These are phyloP conservation scores for Proterorhinus semilunaris DNA, from an alignment of 2,113 vertebrate species.

Conservation along the genomic window DNA sequence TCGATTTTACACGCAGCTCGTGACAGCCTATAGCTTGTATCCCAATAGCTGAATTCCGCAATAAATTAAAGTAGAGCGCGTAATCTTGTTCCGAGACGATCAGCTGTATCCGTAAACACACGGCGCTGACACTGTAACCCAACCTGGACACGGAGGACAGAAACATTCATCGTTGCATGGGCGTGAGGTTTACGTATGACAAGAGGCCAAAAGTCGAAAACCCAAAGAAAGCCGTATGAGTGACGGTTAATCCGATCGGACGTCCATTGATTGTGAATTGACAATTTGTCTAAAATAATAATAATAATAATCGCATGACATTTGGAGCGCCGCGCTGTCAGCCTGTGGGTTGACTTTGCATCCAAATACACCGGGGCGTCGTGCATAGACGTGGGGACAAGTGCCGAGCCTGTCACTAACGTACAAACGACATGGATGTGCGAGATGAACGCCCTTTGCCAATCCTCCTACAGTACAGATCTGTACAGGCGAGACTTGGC, in stretches of 20 bases:
- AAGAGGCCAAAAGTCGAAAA: constrained; percentile 42
- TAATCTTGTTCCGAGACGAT: constrained; percentile 17
- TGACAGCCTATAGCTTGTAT: background rate
- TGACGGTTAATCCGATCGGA: constrained; percentile 38
- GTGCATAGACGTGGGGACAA: constrained; percentile 25
- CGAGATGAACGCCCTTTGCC: background rate
- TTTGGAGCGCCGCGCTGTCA: constrained; percentile 74
- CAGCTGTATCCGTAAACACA: constrained; percentile 45
- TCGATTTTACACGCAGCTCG: too few relatives aligned
- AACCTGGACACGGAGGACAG: constrained; percentile 59
- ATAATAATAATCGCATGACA: constrained; percentile 33
- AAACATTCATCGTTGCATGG: constrained; percentile 72
- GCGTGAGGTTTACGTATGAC: constrained; percentile 66
- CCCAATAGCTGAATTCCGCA: constrained; percentile 2
- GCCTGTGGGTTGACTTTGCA: constrained; percentile 71
- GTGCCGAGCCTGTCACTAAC: constrained; percentile 28
- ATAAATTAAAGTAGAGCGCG: background rate
- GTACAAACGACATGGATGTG: constrained; percentile 30
- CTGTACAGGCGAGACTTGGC: constrained; percentile 12
- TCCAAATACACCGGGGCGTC: constrained; percentile 74
- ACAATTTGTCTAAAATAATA: constrained; percentile 32
- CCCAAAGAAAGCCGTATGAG: constrained; percentile 27
- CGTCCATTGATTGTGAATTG: constrained; percentile 31
- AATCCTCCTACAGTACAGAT: constrained; percentile 26
- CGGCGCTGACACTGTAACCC: constrained; percentile 43